Evolutionary conservation across 2,797 vertebrate species (phyloP).

Genomic region (Caiman crocodilus): DNA sequence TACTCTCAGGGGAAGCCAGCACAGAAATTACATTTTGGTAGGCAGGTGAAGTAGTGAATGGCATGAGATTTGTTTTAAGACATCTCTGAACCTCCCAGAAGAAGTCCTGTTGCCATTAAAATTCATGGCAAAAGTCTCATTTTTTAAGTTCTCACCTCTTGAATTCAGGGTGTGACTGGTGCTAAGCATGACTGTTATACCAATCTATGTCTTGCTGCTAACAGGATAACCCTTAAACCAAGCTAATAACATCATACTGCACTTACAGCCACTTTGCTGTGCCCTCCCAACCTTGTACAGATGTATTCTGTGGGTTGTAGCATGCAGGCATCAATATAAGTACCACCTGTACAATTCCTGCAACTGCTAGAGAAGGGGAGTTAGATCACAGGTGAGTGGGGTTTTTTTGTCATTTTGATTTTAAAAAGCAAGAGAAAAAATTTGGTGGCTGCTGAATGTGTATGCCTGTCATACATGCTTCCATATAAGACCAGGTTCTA

Average conservation of each 20-base stretch:
- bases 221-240: neutral
- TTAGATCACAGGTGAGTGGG: neutral
- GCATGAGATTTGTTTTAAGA: neutral
- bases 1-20: rapidly evolving
- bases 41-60: rapidly evolving
- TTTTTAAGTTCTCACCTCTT: rapidly evolving
- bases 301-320: neutral
- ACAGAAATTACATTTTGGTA: neutral
- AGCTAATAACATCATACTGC: no score
- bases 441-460: neutral
- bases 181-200: neutral
- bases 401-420: neutral
- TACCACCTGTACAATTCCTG: neutral
- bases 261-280: rapidly evolving
- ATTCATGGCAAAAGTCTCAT: neutral
- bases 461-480: neutral
- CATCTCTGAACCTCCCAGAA: neutral
- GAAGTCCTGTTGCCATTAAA: neutral
- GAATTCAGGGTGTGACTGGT: neutral
- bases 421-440: neutral
- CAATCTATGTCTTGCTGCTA: neutral
- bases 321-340: neutral
- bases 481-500: neutral
- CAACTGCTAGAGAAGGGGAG: neutral
- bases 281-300: no score